Evolutionary conservation across 2,888 invertebrate species (phyloP).

Genomic region (Criorhina ranunculi): DNA sequence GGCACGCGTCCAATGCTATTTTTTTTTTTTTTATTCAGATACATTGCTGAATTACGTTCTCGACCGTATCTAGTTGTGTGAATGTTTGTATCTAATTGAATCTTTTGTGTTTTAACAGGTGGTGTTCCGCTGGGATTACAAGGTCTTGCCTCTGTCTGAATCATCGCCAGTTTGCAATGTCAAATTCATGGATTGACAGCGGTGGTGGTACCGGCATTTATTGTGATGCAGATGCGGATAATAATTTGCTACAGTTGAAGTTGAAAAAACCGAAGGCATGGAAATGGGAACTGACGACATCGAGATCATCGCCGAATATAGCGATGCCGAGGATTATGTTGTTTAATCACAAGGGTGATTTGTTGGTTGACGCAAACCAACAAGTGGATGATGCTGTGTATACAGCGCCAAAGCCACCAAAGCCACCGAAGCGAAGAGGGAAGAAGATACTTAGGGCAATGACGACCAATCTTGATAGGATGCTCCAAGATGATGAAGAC

Average conservation of each 20-base stretch:
- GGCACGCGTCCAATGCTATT: conserved; percentile 67
- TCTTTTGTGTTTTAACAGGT: conserved; percentile 71
- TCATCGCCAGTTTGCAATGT: conserved; percentile 65
- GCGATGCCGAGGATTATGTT: conserved; percentile 86
- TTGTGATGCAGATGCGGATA: conserved; percentile 79
- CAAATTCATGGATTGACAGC: conserved; percentile 74
- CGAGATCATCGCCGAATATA: conserved; percentile 86
- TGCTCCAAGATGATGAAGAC: conserved; percentile 52
- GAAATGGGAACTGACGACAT: conserved; percentile 87
- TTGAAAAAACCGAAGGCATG: conserved; percentile 86
- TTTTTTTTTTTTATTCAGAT: conserved; percentile 16
- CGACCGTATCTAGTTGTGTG: conserved; percentile 4
- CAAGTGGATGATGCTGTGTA: conserved; percentile 78
- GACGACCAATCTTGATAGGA: conserved; percentile 33
- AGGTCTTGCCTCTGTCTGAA: conserved; percentile 56
- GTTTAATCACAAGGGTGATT: conserved; percentile 85
- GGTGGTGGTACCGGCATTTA: conserved; percentile 71
- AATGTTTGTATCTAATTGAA: conserved; percentile 33
- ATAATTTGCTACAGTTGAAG: conserved; percentile 85
- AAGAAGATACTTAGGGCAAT: conserved; percentile 13
- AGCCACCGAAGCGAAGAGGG: conserved; percentile 27
- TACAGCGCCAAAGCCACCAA: conserved; percentile 40
- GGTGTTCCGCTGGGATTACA: conserved; percentile 69
- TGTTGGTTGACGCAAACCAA: conserved; percentile 84
- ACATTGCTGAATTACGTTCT: too few relatives aligned